These are phyloP conservation scores for Pangasius mekongensis DNA, from an alignment of 2,797 vertebrate genomes.

Conservation along the genomic window DNA sequence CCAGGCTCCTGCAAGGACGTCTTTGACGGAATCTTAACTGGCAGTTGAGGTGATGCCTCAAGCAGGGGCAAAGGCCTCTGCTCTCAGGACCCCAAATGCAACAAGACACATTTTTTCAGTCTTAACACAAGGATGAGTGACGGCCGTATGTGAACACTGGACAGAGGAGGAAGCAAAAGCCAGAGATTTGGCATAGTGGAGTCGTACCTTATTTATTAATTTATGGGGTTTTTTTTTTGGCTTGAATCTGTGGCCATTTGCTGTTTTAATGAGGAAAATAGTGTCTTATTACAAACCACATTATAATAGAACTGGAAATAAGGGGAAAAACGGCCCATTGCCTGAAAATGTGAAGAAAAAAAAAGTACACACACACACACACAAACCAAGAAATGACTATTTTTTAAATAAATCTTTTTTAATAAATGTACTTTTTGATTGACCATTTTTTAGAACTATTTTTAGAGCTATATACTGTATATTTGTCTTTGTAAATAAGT, in stretches of 20 bases:
- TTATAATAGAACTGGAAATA: no score
- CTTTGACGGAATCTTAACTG: slow-evolving; percentile 65
- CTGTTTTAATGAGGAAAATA: not conserved
- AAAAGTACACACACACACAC: no score
- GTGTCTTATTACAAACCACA: not conserved
- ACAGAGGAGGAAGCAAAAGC: slow-evolving; percentile 75
- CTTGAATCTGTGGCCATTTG: not conserved
- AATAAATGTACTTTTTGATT: not conserved
- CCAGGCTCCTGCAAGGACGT: slow-evolving; percentile 53
- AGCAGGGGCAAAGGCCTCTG: slow-evolving; percentile 74
- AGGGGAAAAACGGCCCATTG: no score
- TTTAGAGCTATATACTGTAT: not conserved
- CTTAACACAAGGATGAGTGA: slow-evolving; percentile 50
- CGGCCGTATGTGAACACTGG: slow-evolving; percentile 71
- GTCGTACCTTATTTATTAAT: slow-evolving; percentile 33
- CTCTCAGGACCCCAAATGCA: slow-evolving; percentile 87
- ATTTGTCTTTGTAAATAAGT: slow-evolving; percentile 26
- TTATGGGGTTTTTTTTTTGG: slow-evolving; percentile 30
- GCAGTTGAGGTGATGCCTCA: slow-evolving; percentile 77
- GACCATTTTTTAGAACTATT: not conserved
- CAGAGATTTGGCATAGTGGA: slow-evolving; percentile 31
- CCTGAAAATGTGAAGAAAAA: not conserved
- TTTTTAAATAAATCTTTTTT: not conserved
- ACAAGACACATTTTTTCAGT: slow-evolving; percentile 69
- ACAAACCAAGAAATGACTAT: no score